Percentiles rank a stretch among this genome's conserved stretches.
phyloP scores from a whole-genome alignment of 2,113 vertebrate species.

The Neofelis nebulosa region DNA sequence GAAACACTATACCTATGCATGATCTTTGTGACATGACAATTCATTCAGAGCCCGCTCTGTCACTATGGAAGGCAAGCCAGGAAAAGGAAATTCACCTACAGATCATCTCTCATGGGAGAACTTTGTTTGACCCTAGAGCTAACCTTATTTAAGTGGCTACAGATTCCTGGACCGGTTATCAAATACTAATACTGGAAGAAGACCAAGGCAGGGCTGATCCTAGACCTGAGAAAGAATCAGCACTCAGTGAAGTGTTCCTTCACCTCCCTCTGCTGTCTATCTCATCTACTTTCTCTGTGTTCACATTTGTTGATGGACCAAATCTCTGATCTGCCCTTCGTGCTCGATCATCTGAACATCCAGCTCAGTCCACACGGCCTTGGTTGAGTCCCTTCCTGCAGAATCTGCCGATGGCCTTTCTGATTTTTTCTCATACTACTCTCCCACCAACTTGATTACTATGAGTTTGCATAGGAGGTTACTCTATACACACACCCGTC shows the following conservation, averaged over 20 bases:
- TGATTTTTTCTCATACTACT: neutral
- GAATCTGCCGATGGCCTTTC: rapidly evolving
- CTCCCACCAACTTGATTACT: rapidly evolving
- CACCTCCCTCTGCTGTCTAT: neutral
- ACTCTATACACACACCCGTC: neutral
- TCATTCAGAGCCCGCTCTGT: neutral
- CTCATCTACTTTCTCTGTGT: neutral
- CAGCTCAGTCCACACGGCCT: rapidly evolving
- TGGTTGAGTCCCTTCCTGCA: neutral
- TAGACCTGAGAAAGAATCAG: neutral
- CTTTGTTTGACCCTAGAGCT: neutral
- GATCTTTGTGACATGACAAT: neutral
- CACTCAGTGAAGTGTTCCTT: neutral
- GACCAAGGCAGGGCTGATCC: neutral
- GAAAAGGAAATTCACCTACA: neutral
- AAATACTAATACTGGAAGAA: neutral
- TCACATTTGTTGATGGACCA: neutral
- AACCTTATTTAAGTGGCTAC: neutral
- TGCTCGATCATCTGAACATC: neutral
- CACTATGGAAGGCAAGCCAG: neutral
- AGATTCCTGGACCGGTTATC: neutral
- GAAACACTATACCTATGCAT: neutral
- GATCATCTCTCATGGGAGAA: neutral
- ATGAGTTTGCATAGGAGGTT: neutral
- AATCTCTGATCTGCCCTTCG: neutral